A percentile compares a stretch with the other conserved stretches of the same genome.
phyloP scores from a whole-genome alignment of 1,140 invertebrate genomes.

The Drosophila navojoa region DNA sequence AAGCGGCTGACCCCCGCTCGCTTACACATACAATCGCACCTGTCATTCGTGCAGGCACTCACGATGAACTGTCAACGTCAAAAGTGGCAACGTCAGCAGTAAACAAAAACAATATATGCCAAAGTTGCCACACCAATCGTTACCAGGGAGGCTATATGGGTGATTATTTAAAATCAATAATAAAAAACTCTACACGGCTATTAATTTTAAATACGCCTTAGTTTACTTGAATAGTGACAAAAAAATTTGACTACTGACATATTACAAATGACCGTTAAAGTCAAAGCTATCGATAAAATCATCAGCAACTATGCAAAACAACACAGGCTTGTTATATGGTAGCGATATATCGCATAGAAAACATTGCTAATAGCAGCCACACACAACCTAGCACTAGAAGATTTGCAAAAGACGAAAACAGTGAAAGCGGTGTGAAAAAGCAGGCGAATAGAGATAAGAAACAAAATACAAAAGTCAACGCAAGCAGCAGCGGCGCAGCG shows the following conservation, averaged over 20 bases:
- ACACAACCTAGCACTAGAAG: constrained; percentile 46
- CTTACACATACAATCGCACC: constrained; percentile 23
- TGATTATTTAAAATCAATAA: not conserved
- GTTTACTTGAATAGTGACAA: no score
- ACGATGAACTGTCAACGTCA: constrained; percentile 48
- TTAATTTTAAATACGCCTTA: no score
- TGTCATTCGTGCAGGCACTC: constrained; percentile 21
- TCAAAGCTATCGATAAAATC: constrained; percentile 10
- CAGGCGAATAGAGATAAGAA: constrained; percentile 54
- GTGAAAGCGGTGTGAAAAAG: constrained; percentile 50
- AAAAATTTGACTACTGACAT: not conserved
- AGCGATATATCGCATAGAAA: constrained; percentile 31
- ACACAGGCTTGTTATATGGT: constrained; percentile 7
- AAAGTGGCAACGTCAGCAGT: constrained; percentile 57
- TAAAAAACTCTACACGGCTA: not conserved
- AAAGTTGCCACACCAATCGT: constrained; percentile 3
- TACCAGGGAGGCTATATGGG: not conserved
- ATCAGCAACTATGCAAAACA: not conserved
- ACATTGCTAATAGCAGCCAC: constrained; percentile 28
- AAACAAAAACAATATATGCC: constrained; percentile 38
- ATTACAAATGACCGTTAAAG: not conserved
- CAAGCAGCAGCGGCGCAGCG: constrained; percentile 42
- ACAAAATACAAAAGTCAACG: constrained; percentile 50
- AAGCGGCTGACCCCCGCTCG: constrained; percentile 30
- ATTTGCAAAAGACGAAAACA: constrained; percentile 55